Evolutionary conservation across 1,140 invertebrate species (phyloP), one percentile per base, ranked within the genome.

Genomic region (Papilio helenus): DNA sequence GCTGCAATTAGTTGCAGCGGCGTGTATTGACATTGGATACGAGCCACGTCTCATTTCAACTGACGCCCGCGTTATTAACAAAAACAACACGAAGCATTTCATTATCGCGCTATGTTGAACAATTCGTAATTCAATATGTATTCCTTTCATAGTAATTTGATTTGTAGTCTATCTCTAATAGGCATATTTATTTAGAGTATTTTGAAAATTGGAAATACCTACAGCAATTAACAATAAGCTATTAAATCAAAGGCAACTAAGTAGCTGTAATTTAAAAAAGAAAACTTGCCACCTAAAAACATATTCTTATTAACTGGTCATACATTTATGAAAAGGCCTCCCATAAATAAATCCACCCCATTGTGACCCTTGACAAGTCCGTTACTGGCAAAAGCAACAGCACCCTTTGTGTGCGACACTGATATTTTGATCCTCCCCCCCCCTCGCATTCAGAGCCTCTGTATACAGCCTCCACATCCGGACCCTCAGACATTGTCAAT

Each of bases 21-120:
- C 61, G 29, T 68, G 26, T 68, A 68, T 68, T 68, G 61, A 68
- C 61, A 68, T 29, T 68, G 61, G 61, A 68, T 68, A 68, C 61
- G 61, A 29, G 61, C 61, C 61, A 68, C 26, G 61, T 29, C 61
- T 68, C 61, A 29, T 68, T 29, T 68, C 61, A 68, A 68, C 61
- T 68, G 4, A 68, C 61, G 61, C 61, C 26, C 26, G 61, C 26
- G 1, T 68, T 68, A 68, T 34, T 68, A 16, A 68, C 61, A 29
- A 29, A 68, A 68, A 29, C 61, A 68, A 68, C 61, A 68, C 16
- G 61, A 29, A 68, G 14, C 26, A 29, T 68, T 68, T 68, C 23
- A 68, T 29, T 68, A 68, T 68, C 12, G 2, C 58, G 20, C 20
- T 16, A 16, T 29, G 26, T 68, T 7, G 0, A 5, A 72, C 39